phyloP scores from a whole-genome alignment of 2,797 vertebrate genomes.

The Varecia variegata region DNA sequence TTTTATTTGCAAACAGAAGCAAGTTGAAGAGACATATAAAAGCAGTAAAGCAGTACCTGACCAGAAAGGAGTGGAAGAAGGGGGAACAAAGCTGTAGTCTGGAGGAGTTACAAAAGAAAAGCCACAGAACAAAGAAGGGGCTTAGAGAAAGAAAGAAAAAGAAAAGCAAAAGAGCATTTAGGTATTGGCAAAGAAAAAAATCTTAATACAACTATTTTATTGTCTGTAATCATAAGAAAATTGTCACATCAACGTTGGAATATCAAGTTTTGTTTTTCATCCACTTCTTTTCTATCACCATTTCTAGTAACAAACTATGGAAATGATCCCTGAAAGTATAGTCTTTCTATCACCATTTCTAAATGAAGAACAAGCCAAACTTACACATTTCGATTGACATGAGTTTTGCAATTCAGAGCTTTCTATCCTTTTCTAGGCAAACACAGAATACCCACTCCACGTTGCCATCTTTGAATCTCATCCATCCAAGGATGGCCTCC shows the following conservation, averaged over 20 bases:
- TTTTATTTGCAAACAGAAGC: slow-evolving; percentile 76
- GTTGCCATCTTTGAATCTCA: not conserved
- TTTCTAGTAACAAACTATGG: not conserved
- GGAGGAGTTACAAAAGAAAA: slow-evolving; percentile 97
- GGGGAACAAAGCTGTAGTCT: slow-evolving; percentile 98
- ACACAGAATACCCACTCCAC: not conserved
- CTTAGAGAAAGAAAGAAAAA: slow-evolving; percentile 90
- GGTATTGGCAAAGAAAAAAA: slow-evolving; percentile 79
- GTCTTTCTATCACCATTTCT: not conserved
- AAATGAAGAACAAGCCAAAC: not conserved
- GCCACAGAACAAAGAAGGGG: slow-evolving; percentile 95
- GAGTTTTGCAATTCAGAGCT: not conserved
- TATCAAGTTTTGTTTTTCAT: not conserved
- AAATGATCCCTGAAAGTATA: too few species aligned
- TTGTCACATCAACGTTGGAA: slow-evolving; percentile 49
- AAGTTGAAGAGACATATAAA: slow-evolving; percentile 82
- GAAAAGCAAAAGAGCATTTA: slow-evolving; percentile 91
- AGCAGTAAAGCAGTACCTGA: slow-evolving; percentile 94
- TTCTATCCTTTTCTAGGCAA: not conserved
- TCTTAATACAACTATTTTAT: slow-evolving; percentile 71
- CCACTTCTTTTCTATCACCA: not conserved
- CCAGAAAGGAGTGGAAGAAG: slow-evolving; percentile 99
- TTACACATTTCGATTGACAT: not conserved
- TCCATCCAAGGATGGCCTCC: not conserved
- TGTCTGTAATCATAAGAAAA: slow-evolving; percentile 78